Percentiles rank a stretch among this genome's conserved stretches.
Conservation (phyloP, 2,888 invertebrate species). For the Cistogaster globosa region DNA sequence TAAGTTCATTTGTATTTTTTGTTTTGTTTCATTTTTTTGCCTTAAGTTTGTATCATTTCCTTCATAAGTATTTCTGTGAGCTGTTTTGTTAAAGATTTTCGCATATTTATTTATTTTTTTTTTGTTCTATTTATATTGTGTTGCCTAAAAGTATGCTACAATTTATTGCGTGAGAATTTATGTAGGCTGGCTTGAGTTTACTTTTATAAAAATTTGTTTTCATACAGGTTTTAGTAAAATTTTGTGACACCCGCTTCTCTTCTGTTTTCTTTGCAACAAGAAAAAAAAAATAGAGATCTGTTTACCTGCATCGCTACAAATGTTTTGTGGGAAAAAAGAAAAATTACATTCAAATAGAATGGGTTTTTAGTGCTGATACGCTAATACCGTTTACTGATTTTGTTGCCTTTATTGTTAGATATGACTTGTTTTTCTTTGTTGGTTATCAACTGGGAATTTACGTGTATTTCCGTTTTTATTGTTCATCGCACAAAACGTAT, state of each 20-base stretch:
- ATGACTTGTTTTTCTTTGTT: conserved; percentile 67
- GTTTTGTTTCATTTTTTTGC: too few relatives aligned
- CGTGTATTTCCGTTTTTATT: conserved; percentile 70
- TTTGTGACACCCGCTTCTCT: not conserved
- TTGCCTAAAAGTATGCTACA: conserved; percentile 67
- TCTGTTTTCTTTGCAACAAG: too few relatives aligned
- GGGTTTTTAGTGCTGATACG: not conserved
- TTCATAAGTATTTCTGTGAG: not conserved
- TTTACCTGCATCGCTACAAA: conserved; percentile 32
- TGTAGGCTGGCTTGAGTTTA: conserved; percentile 10
- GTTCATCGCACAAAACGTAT: conserved; percentile 30
- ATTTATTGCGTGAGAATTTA: conserved; percentile 71
- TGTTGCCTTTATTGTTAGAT: conserved; percentile 45
- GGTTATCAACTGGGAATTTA: conserved; percentile 64
- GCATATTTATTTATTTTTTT: conserved; percentile 58
- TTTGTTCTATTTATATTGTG: not conserved
- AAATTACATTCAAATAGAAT: not conserved
- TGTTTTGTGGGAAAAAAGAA: not conserved
- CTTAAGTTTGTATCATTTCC: not conserved
- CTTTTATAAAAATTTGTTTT: not conserved
- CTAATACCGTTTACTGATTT: conserved; percentile 35
- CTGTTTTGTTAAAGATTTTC: conserved; percentile 44
- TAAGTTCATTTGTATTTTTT: conserved; percentile 44
- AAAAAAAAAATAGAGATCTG: conserved; percentile 34
- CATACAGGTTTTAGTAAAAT: conserved; percentile 52